Conservation (phyloP, 2,888 invertebrate genomes). For the Ichneumoninae sp. region DNA sequence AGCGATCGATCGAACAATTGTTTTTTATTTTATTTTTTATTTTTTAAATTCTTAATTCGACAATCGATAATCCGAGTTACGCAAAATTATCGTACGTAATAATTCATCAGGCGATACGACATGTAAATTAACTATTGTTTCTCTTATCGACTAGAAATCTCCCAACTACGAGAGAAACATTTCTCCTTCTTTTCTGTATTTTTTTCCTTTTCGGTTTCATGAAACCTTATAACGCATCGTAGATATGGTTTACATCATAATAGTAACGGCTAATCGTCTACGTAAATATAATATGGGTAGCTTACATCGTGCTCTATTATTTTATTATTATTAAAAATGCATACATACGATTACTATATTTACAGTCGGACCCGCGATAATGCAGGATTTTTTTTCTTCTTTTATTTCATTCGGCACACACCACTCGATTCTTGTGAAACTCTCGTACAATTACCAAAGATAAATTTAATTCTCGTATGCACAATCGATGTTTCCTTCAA, state of each 20-base stretch:
- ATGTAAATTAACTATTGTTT: constrained; percentile 44
- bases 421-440: constrained; percentile 16
- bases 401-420: constrained; percentile 22
- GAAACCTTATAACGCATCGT: constrained; percentile 71
- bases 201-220: constrained; percentile 42
- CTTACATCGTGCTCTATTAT: constrained; percentile 73
- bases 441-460: neutral
- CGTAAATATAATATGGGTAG: constrained; percentile 70
- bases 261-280: constrained; percentile 75
- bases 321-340: constrained; percentile 59
- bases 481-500: constrained; percentile 10
- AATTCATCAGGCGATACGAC: constrained; percentile 21
- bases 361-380: constrained; percentile 67
- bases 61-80: neutral
- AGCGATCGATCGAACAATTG: constrained; percentile 34
- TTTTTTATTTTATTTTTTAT: constrained; percentile 19
- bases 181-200: constrained; percentile 28
- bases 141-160: constrained; percentile 33
- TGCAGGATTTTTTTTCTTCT: constrained; percentile 18
- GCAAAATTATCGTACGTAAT: constrained; percentile 19
- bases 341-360: constrained; percentile 69
- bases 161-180: constrained; percentile 32
- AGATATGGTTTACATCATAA: constrained; percentile 79
- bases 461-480: constrained; percentile 23
- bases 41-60: neutral